phyloP scores from a whole-genome alignment of 23 tunicate genomes.

The Trididemnum nubilum region DNA sequence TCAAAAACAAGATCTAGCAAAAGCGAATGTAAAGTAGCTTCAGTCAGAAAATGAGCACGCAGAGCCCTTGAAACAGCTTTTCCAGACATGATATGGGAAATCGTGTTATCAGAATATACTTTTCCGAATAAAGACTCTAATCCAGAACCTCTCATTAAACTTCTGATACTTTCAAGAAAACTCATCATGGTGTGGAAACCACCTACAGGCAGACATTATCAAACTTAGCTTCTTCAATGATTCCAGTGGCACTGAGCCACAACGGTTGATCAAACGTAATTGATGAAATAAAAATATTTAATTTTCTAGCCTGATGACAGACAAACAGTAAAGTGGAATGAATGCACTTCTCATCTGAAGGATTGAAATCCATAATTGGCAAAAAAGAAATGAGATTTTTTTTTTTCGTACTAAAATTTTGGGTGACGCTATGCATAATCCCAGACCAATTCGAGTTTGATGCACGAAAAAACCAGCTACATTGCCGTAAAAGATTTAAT shows the following conservation, averaged over 20 bases:
- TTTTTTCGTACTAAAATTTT: neutral
- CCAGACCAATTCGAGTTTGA: neutral
- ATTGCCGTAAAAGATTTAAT: conserved; percentile 5
- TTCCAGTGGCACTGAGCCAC: conserved; percentile 7
- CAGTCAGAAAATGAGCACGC: conserved; percentile 1
- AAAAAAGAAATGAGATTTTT: conserved; percentile 1
- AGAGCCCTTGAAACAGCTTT: conserved; percentile 4
- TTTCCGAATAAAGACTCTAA: neutral
- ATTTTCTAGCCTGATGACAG: neutral
- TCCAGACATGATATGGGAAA: conserved; percentile 16
- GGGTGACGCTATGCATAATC: neutral
- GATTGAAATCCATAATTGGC: conserved; percentile 2
- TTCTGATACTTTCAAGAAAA: conserved; percentile 7
- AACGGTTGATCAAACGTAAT: conserved; percentile 9
- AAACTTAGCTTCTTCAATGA: neutral
- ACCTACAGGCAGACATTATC: neutral
- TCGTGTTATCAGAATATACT: neutral
- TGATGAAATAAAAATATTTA: neutral
- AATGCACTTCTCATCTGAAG: conserved; percentile 7
- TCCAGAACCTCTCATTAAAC: conserved; percentile 11
- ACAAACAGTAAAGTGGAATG: conserved; percentile 3
- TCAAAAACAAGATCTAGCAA: neutral
- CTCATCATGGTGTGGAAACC: conserved; percentile 22
- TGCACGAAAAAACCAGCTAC: conserved; percentile 9
- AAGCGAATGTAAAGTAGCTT: neutral